Conservation (phyloP, 2,113 vertebrate genomes). For the Aphelocoma coerulescens region DNA sequence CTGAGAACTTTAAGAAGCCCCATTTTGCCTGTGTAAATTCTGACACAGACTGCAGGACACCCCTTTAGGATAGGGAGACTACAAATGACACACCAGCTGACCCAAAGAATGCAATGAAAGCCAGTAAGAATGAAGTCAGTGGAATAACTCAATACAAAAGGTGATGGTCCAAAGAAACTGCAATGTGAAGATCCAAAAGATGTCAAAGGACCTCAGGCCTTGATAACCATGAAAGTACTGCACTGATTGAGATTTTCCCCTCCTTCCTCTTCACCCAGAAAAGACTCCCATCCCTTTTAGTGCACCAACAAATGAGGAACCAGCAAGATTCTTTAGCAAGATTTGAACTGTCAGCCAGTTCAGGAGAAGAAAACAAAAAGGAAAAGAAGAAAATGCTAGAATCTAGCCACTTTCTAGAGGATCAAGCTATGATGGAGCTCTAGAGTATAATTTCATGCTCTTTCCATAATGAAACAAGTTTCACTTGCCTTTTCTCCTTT, state of each 20-base stretch:
- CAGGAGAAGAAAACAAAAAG: not conserved
- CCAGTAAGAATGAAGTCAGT: not conserved
- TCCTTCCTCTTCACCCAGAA: not conserved
- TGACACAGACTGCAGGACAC: not conserved
- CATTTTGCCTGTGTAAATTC: not conserved
- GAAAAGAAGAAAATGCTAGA: not conserved
- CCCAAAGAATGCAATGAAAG: not conserved
- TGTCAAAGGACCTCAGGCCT: not conserved
- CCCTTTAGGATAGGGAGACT: not conserved
- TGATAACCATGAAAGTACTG: not conserved
- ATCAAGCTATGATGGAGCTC: not conserved
- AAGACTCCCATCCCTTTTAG: not conserved
- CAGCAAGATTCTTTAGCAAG: not conserved
- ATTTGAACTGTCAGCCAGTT: not conserved
- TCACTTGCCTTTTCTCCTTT: slow-evolving; percentile 87
- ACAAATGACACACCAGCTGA: not conserved
- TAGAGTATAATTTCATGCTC: not conserved
- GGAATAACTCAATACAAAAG: not conserved
- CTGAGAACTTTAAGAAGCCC: not conserved
- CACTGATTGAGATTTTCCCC: not conserved
- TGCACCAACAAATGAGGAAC: not conserved
- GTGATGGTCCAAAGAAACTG: not conserved
- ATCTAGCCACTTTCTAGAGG: not conserved
- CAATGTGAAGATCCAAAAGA: not conserved
- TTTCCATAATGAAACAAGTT: not conserved